Conservation (phyloP, 2,888 invertebrate genomes). For the Andrena minutula region DNA sequence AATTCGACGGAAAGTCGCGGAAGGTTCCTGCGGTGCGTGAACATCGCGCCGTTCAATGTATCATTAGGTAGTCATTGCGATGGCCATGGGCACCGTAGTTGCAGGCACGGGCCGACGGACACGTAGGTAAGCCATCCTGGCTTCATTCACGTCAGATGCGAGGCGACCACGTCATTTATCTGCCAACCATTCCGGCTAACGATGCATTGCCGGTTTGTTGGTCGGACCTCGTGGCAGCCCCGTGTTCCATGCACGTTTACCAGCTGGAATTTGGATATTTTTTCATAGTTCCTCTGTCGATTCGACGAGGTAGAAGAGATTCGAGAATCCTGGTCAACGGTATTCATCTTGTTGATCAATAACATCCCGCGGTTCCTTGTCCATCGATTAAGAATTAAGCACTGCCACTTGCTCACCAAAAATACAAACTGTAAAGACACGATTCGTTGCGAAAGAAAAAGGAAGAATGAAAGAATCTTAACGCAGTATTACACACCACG, state of each 20-base stretch:
- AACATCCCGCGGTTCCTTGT: too few relatives aligned
- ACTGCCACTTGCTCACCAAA: too few relatives aligned
- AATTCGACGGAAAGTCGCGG: conserved; percentile 61
- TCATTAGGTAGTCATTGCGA: conserved; percentile 81
- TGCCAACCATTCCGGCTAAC: conserved; percentile 78
- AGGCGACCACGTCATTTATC: conserved; percentile 83
- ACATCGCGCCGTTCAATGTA: conserved; percentile 73
- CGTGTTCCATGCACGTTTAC: conserved; percentile 42
- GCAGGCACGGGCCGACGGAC: conserved; percentile 54
- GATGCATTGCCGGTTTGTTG: conserved; percentile 79
- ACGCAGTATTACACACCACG: not conserved
- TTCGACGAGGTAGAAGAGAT: too few relatives aligned
- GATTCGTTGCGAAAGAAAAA: not conserved
- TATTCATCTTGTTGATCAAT: too few relatives aligned
- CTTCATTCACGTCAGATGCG: conserved; percentile 83
- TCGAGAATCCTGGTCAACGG: too few relatives aligned
- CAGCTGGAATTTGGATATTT: conserved; percentile 44
- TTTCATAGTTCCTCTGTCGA: not conserved
- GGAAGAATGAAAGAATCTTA: not conserved
- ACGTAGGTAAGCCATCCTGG: conserved; percentile 78
- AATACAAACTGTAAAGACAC: not conserved
- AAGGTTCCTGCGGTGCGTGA: conserved; percentile 50
- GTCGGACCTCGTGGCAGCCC: conserved; percentile 56
- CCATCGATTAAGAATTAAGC: too few relatives aligned
- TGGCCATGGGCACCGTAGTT: conserved; percentile 62